A percentile compares a stretch with the other conserved stretches of the same genome.
phyloP scores from a whole-genome alignment of 2,888 invertebrate genomes.

The Odontocolon sp. region DNA sequence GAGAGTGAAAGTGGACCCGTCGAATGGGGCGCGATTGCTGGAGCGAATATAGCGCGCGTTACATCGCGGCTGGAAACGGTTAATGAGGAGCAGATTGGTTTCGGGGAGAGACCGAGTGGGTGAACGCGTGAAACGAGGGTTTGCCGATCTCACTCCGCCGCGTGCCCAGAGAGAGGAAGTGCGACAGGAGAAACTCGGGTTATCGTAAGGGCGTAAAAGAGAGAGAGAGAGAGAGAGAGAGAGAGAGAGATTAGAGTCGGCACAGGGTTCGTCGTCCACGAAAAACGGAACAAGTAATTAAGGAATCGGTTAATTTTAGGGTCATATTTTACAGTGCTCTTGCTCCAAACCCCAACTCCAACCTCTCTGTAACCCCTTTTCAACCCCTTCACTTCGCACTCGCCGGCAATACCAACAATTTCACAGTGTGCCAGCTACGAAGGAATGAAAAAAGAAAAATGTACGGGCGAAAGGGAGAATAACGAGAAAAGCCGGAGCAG shows the following conservation, averaged over 20 bases:
- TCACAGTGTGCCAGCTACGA: constrained; percentile 3
- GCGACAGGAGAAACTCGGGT: no score
- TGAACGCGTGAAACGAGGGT: constrained; percentile 54
- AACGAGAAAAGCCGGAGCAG: constrained; percentile 25
- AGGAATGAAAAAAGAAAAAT: constrained; percentile 32
- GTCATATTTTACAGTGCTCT: constrained; percentile 74
- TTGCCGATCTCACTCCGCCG: constrained; percentile 36
- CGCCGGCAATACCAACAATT: neutral
- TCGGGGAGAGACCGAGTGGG: constrained; percentile 31
- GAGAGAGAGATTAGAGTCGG: constrained; percentile 44
- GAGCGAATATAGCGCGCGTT: constrained; percentile 29
- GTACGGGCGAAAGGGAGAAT: constrained; percentile 23
- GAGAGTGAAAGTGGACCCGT: constrained; percentile 11
- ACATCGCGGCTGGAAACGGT: constrained; percentile 59
- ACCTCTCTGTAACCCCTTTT: no score
- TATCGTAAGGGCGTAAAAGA: constrained; percentile 21
- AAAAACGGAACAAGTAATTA: constrained; percentile 77
- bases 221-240: constrained; percentile 35
- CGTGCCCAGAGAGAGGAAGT: neutral
- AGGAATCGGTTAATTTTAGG: constrained; percentile 79
- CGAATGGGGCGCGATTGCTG: constrained; percentile 34
- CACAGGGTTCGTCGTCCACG: constrained; percentile 52
- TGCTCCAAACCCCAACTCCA: no score
- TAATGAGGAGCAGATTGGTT: constrained; percentile 72
- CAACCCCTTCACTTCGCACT: constrained; percentile 47